These are phyloP conservation scores for Euzetes globulus DNA, from an alignment of 2,888 invertebrate species.

Conservation along the genomic window DNA sequence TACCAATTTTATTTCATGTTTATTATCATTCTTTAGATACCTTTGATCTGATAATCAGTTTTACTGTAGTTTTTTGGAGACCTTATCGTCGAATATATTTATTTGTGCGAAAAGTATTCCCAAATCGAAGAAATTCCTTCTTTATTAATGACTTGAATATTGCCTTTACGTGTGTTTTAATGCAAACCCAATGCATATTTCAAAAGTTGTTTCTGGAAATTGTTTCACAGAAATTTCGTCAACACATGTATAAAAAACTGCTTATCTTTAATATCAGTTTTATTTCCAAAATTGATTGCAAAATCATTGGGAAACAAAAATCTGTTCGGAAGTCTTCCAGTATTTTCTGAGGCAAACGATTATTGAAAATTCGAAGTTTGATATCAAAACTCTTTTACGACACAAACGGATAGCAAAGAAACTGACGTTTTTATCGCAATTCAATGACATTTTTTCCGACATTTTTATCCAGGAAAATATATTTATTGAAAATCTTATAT, in stretches of 20 bases:
- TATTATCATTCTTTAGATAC: no score
- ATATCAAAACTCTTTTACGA: background rate
- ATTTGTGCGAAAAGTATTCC: no score
- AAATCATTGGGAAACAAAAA: background rate
- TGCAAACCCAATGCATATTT: no score
- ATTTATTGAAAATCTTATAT: background rate
- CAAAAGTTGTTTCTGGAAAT: no score
- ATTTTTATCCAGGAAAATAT: background rate
- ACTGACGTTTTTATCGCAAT: constrained; percentile 5
- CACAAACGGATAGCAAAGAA: background rate
- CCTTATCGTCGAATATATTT: no score
- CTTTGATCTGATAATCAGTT: no score
- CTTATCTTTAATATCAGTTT: background rate
- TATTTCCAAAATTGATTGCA: background rate
- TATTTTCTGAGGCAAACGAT: background rate
- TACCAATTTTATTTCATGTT: no score
- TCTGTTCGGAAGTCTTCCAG: background rate
- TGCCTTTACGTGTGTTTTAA: no score
- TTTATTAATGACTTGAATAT: no score
- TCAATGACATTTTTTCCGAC: background rate
- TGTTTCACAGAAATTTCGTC: no score
- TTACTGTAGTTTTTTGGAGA: no score
- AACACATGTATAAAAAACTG: background rate
- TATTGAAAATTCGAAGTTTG: background rate
- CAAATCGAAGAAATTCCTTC: no score